phyloP scores from a whole-genome alignment of 2,113 vertebrate genomes.

The Stigmatopora argus region DNA sequence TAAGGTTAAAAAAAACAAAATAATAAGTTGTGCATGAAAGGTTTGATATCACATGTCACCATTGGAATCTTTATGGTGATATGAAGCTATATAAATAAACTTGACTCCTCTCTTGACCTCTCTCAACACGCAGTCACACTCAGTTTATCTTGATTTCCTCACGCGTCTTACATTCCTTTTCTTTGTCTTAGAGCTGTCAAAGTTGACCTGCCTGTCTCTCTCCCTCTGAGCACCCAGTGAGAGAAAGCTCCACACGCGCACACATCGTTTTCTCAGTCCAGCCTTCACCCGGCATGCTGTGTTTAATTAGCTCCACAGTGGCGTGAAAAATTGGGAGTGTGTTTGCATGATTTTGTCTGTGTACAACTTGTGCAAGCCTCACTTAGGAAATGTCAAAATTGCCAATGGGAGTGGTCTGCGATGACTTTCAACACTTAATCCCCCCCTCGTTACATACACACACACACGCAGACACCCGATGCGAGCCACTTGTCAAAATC shows the following conservation, averaged over 20 bases:
- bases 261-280: constrained; percentile 31
- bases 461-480: constrained; percentile 15
- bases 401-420: constrained; percentile 46
- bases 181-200: constrained; percentile 59
- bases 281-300: constrained; percentile 41
- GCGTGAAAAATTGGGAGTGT: constrained; percentile 38
- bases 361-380: constrained; percentile 43
- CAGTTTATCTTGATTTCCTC: constrained; percentile 15
- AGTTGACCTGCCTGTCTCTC: constrained; percentile 65
- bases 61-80: too few species aligned
- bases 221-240: constrained; percentile 58
- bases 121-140: neutral
- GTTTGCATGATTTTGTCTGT: constrained; percentile 22
- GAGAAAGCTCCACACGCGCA: constrained; percentile 38
- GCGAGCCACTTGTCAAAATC: constrained; percentile 45
- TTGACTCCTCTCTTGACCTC: constrained; percentile 10
- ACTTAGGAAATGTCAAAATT: constrained; percentile 48
- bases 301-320: constrained; percentile 69
- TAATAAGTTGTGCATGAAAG: too few species aligned
- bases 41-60: too few species aligned
- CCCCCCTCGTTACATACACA: constrained; percentile 14
- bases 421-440: constrained; percentile 34
- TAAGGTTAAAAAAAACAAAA: too few species aligned
- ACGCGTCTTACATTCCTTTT: constrained; percentile 33
- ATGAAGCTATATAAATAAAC: neutral